Conservation (phyloP, 2,888 invertebrate genomes). For the Drosophila maculinotata region DNA sequence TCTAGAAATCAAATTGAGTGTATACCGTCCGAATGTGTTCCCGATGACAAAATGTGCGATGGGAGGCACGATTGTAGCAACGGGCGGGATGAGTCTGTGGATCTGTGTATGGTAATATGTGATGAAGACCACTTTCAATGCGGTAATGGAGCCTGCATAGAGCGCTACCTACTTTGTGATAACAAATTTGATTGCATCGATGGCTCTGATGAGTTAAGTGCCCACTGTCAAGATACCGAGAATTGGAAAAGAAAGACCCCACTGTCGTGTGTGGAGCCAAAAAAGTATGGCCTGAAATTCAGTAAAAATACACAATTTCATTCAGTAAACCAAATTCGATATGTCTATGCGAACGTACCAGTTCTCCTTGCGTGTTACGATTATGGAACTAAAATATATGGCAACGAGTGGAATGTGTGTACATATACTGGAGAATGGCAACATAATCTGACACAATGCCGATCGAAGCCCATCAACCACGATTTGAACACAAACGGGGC, state of each 20-base stretch:
- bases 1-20: constrained; percentile 19
- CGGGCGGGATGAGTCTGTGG: constrained; percentile 49
- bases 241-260: not conserved
- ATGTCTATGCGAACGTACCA: constrained; percentile 29
- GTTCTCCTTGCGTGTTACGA: constrained; percentile 13
- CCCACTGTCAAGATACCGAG: no score
- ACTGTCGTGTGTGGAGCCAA: constrained; percentile 26
- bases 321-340: not conserved
- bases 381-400: accelerated
- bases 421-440: constrained; percentile 19
- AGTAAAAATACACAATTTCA: not conserved
- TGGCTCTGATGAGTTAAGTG: constrained; percentile 54
- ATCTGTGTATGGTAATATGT: constrained; percentile 14
- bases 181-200: constrained; percentile 38
- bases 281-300: not conserved
- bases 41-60: not conserved
- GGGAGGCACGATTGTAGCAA: constrained; percentile 25
- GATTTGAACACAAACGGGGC: constrained; percentile 38
- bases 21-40: not conserved
- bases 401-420: constrained; percentile 8
- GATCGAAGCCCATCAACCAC: accelerated
- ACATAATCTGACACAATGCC: not conserved
- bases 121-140: not conserved
- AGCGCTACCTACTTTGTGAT: not conserved
- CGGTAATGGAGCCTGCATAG: constrained; percentile 33